Evolutionary conservation across 2,113 vertebrate species (phyloP).

Genomic region (Oreocharis arfaki): DNA sequence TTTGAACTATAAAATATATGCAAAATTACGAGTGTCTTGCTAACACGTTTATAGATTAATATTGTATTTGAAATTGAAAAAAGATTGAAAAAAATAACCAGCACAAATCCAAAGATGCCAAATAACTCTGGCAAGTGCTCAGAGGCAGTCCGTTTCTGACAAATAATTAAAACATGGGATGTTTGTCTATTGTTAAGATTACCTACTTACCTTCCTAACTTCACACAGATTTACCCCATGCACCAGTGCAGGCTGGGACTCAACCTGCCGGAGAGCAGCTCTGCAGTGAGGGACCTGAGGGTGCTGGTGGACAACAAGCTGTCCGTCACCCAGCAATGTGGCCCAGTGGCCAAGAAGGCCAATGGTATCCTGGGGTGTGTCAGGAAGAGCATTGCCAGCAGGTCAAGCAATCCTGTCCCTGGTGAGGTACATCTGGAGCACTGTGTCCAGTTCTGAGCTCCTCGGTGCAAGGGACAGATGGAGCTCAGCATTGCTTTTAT

Average conservation of each 20-base stretch:
- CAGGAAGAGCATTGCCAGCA: not conserved
- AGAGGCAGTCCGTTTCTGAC: not conserved
- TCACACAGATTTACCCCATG: not conserved
- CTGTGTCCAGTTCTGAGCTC: not conserved
- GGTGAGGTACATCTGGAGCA: not conserved
- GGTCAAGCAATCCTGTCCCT: not conserved
- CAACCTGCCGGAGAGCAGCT: too few relatives aligned
- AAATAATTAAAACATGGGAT: not conserved
- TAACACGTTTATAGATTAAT: not conserved
- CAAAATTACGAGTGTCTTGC: not conserved
- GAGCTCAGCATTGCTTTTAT: not conserved
- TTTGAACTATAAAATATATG: not conserved
- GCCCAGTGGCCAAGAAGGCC: not conserved
- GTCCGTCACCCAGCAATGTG: not conserved
- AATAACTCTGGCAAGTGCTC: accelerated
- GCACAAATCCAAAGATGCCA: not conserved
- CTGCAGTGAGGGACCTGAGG: not conserved
- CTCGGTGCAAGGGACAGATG: not conserved
- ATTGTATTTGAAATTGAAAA: not conserved
- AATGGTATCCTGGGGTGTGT: too few relatives aligned
- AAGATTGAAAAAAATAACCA: not conserved
- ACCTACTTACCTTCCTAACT: not conserved
- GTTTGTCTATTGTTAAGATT: not conserved
- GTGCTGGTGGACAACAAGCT: not conserved
- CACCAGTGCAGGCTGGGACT: accelerated